A percentile compares a stretch with the other conserved stretches of the same genome.
phyloP scores from a whole-genome alignment of 2,888 invertebrate genomes.

The Rotaria socialis region DNA sequence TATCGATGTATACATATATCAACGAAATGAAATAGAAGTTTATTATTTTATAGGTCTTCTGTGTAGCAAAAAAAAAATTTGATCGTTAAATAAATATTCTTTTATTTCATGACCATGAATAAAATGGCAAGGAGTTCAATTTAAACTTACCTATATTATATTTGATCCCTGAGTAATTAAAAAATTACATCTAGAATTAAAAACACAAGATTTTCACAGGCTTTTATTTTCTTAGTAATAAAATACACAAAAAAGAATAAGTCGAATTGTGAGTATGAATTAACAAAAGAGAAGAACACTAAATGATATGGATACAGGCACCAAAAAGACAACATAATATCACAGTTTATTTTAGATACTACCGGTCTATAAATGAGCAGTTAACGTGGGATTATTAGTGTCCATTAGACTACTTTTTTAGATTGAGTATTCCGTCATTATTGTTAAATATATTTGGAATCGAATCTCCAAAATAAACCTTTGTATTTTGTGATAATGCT shows the following conservation, averaged over 20 bases:
- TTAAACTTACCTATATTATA: background rate
- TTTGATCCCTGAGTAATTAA: background rate
- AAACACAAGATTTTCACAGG: background rate
- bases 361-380: too few species aligned
- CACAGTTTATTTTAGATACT: background rate
- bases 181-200: slow-evolving; percentile 9
- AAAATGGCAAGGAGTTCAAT: too few species aligned
- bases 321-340: background rate
- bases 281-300: background rate
- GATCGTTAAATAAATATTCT: too few species aligned
- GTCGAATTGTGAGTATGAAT: too few species aligned
- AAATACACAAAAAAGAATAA: too few species aligned
- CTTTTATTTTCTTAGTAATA: background rate
- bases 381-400: too few species aligned
- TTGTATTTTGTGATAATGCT: slow-evolving; percentile 72
- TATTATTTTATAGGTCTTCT: too few species aligned
- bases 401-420: background rate
- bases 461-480: slow-evolving; percentile 76
- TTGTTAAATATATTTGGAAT: slow-evolving; percentile 74
- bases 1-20: too few species aligned
- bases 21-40: too few species aligned
- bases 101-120: too few species aligned
- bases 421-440: background rate
- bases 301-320: background rate
- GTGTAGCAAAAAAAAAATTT: too few species aligned